Evolutionary conservation across 2,888 invertebrate genomes (phyloP).

Genomic region (Hydropsyche betteni): DNA sequence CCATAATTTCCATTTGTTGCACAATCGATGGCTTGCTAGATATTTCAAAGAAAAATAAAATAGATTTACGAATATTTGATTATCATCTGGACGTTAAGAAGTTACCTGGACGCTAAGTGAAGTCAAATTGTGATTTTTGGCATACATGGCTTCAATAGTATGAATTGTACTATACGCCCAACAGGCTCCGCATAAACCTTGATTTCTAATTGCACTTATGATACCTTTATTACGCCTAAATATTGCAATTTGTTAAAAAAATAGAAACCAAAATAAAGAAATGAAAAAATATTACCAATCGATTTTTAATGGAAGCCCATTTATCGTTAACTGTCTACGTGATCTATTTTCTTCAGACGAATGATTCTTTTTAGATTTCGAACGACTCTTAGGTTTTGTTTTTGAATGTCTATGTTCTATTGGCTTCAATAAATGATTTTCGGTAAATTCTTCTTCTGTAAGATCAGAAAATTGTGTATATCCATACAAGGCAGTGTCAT

Average conservation of each 20-base stretch:
- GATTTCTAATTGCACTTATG: constrained; percentile 74
- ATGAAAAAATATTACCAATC: constrained; percentile 63
- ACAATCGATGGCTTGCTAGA: constrained; percentile 80
- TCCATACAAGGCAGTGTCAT: constrained; percentile 67
- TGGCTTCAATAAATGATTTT: constrained; percentile 57
- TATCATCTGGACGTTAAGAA: background rate
- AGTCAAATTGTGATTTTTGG: constrained; percentile 69
- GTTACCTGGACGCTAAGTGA: constrained; percentile 76
- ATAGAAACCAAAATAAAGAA: background rate
- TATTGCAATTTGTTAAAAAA: constrained; percentile 37
- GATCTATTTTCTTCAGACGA: constrained; percentile 31
- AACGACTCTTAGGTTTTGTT: constrained; percentile 57
- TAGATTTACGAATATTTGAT: background rate
- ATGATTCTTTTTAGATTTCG: constrained; percentile 7
- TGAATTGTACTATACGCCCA: constrained; percentile 86
- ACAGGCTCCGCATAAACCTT: constrained; percentile 83
- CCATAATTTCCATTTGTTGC: constrained; percentile 76
- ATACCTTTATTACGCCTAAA: constrained; percentile 73
- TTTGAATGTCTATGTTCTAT: background rate
- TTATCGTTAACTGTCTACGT: background rate
- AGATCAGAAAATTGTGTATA: constrained; percentile 71
- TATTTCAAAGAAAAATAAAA: background rate
- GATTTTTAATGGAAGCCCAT: constrained; percentile 61
- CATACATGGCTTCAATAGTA: constrained; percentile 79
- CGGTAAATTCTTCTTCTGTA: constrained; percentile 69